Conservation (phyloP, 2,888 invertebrate genomes). For the Apamea monoglypha region DNA sequence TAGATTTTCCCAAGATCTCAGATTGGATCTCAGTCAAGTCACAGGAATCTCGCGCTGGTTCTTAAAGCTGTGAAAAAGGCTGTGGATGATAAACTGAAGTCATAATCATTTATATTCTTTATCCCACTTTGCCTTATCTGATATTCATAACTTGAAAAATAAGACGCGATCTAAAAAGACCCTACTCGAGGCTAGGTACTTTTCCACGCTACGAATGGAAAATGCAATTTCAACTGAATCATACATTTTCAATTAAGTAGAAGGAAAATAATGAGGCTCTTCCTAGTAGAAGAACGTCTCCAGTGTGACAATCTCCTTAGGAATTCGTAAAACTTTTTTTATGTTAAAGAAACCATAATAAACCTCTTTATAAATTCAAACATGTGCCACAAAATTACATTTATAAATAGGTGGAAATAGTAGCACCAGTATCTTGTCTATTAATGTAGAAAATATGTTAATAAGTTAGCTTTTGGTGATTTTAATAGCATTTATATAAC, state of each 20-base stretch:
- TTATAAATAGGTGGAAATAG: constrained; percentile 13
- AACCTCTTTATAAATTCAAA: constrained; percentile 26
- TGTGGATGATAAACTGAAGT: neutral
- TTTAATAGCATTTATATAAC: constrained; percentile 42
- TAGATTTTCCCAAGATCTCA: neutral
- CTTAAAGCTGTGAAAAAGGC: neutral
- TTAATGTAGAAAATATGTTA: constrained; percentile 56
- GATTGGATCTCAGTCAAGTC: neutral
- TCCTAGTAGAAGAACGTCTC: neutral
- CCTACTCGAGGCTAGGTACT: neutral
- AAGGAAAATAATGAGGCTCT: neutral
- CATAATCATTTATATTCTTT: neutral
- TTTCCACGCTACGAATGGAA: neutral
- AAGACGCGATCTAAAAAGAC: neutral
- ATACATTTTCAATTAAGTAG: neutral
- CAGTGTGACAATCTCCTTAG: neutral
- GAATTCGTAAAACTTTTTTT: constrained; percentile 1
- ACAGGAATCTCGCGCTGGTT: neutral
- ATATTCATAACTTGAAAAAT: neutral
- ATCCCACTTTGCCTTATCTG: neutral
- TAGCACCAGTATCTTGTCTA: constrained; percentile 16
- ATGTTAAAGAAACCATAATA: constrained; percentile 19
- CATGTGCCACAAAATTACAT: constrained; percentile 26
- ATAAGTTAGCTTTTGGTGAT: constrained; percentile 19
- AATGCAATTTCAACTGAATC: neutral